Conservation (phyloP, 2,113 vertebrate genomes). For the Xiphophorus maculatus region DNA sequence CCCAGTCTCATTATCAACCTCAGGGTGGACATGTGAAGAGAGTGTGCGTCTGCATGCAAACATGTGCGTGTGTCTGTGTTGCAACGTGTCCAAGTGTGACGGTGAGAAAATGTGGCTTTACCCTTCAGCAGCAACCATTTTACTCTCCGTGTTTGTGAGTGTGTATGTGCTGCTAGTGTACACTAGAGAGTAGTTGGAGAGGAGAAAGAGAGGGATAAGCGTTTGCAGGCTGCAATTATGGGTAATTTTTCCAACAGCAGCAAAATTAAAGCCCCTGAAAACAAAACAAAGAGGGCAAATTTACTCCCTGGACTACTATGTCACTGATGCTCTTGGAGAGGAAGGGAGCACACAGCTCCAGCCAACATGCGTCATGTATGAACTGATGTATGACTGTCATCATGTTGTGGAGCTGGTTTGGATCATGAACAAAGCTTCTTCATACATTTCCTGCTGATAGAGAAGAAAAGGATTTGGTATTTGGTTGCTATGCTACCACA, state of each 20-base stretch:
- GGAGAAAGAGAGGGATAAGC: conserved; percentile 75
- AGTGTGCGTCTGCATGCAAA: conserved; percentile 25
- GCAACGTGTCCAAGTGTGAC: conserved; percentile 50
- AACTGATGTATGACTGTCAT: conserved; percentile 57
- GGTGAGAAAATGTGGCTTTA: conserved; percentile 56
- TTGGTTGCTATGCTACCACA: conserved; percentile 38
- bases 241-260: conserved; percentile 79
- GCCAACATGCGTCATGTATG: conserved; percentile 56
- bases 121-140: conserved; percentile 57
- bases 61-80: conserved; percentile 28
- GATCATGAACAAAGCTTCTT: conserved; percentile 19
- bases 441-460: conserved; percentile 18
- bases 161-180: conserved; percentile 41
- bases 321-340: conserved; percentile 55
- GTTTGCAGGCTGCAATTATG: conserved; percentile 81
- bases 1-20: conserved; percentile 65
- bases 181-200: conserved; percentile 59
- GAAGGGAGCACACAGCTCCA: conserved; percentile 37
- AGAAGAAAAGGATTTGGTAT: conserved; percentile 8
- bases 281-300: conserved; percentile 80
- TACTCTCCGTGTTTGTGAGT: conserved; percentile 32
- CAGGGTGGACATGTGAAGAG: conserved; percentile 33
- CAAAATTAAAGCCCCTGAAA: conserved; percentile 78
- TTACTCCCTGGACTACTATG: conserved; percentile 71
- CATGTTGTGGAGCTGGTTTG: conserved; percentile 37